Percentiles rank a stretch among this genome's conserved stretches.
phyloP scores from a whole-genome alignment of 2,888 invertebrate species.

The Mimumesa dahlbomi region DNA sequence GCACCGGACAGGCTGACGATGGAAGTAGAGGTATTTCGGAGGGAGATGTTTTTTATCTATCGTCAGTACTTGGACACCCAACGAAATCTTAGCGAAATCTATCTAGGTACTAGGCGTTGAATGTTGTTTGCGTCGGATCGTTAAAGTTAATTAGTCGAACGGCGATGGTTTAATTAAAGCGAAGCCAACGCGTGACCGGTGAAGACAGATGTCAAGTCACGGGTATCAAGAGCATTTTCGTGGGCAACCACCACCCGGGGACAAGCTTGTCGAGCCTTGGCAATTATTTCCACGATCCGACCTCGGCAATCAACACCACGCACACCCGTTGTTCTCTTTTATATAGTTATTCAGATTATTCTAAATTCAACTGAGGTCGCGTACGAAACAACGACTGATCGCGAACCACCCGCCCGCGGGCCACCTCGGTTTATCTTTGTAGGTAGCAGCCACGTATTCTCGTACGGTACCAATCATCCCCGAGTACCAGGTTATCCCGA shows the following conservation, averaged over 20 bases:
- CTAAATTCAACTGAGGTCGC: slow-evolving; percentile 66
- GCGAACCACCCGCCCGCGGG: slow-evolving; percentile 1
- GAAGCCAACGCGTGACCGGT: background rate
- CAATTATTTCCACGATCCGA: slow-evolving; percentile 9
- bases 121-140: background rate
- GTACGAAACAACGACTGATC: slow-evolving; percentile 25
- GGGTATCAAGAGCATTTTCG: background rate
- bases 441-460: slow-evolving; percentile 23
- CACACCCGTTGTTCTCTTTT: background rate
- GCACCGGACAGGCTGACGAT: too few relatives aligned
- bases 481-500: too few relatives aligned
- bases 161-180: background rate
- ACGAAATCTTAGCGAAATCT: too few relatives aligned
- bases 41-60: too few relatives aligned
- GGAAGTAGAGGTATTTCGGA: too few relatives aligned
- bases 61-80: too few relatives aligned
- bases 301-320: background rate
- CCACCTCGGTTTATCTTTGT: slow-evolving; percentile 26
- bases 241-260: background rate
- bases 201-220: background rate
- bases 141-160: background rate
- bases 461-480: slow-evolving; percentile 12
- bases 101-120: background rate
- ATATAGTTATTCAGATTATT: slow-evolving; percentile 24
- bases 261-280: background rate